Conservation (phyloP, 2,888 invertebrate species). For the Pyrocoelia pectoralis region DNA sequence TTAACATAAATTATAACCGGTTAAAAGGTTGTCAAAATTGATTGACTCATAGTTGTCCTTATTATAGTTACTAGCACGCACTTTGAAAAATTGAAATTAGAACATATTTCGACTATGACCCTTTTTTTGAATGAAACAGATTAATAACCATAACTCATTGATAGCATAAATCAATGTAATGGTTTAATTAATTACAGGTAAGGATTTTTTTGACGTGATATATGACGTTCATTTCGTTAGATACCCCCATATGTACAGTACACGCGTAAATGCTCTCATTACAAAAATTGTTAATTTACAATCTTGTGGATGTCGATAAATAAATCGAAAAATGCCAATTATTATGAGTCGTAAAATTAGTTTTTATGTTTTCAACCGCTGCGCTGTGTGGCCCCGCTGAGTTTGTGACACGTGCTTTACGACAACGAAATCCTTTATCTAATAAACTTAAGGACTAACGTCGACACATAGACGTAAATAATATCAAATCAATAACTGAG, state of each 20-base stretch:
- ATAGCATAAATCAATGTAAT: constrained; percentile 28
- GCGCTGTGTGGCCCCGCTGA: constrained; percentile 11
- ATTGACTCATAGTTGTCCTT: constrained; percentile 11
- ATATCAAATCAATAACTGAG: constrained; percentile 19
- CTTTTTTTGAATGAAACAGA: constrained; percentile 22
- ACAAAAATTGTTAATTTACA: constrained; percentile 17
- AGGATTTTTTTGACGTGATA: constrained; percentile 22
- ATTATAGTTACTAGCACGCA: neutral
- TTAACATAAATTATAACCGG: constrained; percentile 7
- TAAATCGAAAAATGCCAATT: constrained; percentile 20
- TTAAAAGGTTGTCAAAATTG: constrained; percentile 13
- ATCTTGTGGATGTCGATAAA: constrained; percentile 20
- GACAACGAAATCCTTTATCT: constrained; percentile 20
- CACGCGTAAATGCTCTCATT: constrained; percentile 21
- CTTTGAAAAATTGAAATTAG: constrained; percentile 12
- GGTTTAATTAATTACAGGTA: constrained; percentile 26
- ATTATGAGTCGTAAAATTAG: constrained; percentile 19
- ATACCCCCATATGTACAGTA: constrained; percentile 6
- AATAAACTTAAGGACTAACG: constrained; percentile 21
- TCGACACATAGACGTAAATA: constrained; percentile 14
- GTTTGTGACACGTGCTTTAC: constrained; percentile 25
- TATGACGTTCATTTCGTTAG: constrained; percentile 19
- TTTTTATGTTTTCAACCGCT: constrained; percentile 23
- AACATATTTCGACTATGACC: constrained; percentile 15
- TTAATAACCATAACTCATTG: constrained; percentile 32